phyloP scores from a whole-genome alignment of 2,797 vertebrate genomes.

The Serranus cabrilla region DNA sequence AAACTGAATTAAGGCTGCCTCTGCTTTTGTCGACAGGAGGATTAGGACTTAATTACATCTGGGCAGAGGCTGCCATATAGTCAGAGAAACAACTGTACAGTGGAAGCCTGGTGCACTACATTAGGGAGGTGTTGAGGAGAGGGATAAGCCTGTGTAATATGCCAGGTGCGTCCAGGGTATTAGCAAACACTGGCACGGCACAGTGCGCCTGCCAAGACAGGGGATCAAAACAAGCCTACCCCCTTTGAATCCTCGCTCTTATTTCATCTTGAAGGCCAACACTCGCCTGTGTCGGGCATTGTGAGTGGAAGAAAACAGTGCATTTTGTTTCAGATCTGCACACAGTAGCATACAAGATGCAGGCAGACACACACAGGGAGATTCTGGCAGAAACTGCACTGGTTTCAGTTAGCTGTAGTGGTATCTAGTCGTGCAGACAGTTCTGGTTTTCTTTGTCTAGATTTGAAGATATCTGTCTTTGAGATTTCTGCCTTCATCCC shows the following conservation, averaged over 20 bases:
- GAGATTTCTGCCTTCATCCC: slow-evolving; percentile 6
- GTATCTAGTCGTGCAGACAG: not conserved
- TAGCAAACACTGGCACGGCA: slow-evolving; percentile 67
- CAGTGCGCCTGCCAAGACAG: slow-evolving; percentile 67
- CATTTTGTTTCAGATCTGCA: slow-evolving; percentile 21
- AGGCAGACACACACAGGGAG: not conserved
- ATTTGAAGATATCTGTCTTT: slow-evolving; percentile 6
- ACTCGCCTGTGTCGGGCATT: slow-evolving; percentile 31
- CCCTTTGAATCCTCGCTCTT: slow-evolving; percentile 43
- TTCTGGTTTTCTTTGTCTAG: slow-evolving; percentile 23
- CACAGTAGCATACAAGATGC: not conserved
- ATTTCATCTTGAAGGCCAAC: slow-evolving; percentile 57
- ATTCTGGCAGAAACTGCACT: not conserved
- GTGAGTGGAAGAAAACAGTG: slow-evolving; percentile 26
- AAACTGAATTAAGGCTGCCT: slow-evolving; percentile 53
- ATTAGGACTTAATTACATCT: slow-evolving; percentile 75
- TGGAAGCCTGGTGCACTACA: slow-evolving; percentile 49
- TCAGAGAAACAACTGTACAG: slow-evolving; percentile 52
- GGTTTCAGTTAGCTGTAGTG: not conserved
- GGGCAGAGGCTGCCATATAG: slow-evolving; percentile 51
- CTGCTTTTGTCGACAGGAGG: slow-evolving; percentile 70
- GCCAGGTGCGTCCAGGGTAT: slow-evolving; percentile 76
- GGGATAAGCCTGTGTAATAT: slow-evolving; percentile 78
- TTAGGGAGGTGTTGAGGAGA: slow-evolving; percentile 75
- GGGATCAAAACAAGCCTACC: slow-evolving; percentile 65